phyloP scores from a whole-genome alignment of 2,113 vertebrate species.

The Loxodonta africana region DNA sequence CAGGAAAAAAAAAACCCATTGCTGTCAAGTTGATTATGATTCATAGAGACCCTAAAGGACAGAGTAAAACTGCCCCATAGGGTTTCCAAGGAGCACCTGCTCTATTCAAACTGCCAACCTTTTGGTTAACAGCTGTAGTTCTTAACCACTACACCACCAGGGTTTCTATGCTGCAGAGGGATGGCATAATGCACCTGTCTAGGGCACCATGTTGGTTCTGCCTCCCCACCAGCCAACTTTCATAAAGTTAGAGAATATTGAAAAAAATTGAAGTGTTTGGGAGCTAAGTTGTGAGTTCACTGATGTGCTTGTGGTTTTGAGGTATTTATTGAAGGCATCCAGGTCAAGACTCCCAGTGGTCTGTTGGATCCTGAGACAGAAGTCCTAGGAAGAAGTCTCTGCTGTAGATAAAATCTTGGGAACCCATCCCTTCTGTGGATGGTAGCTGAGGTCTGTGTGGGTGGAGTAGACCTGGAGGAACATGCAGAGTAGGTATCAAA shows the following conservation, averaged over 20 bases:
- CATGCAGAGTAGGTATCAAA: not conserved
- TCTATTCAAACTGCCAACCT: too few species aligned
- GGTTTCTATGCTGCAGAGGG: too few species aligned
- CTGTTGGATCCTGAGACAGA: not conserved
- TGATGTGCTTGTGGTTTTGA: not conserved
- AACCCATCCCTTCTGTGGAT: rapidly evolving
- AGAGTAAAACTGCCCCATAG: too few species aligned
- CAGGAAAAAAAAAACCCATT: too few species aligned
- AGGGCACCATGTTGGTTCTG: too few species aligned
- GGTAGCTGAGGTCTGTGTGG: not conserved
- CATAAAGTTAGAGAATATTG: not conserved
- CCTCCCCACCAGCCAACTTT: too few species aligned
- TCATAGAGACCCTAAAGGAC: too few species aligned
- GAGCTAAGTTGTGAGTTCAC: not conserved
- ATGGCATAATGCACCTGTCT: too few species aligned
- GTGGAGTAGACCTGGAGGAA: not conserved
- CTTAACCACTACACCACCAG: too few species aligned
- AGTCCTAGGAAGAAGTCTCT: not conserved
- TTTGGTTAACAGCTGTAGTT: too few species aligned
- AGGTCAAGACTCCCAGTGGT: not conserved
- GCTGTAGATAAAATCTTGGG: not conserved
- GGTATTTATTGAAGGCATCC: not conserved
- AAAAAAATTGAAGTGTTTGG: not conserved
- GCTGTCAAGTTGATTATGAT: too few species aligned
- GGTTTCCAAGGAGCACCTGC: too few species aligned